Conservation (phyloP, 1,140 invertebrate genomes). For the Drosophila subobscura region DNA sequence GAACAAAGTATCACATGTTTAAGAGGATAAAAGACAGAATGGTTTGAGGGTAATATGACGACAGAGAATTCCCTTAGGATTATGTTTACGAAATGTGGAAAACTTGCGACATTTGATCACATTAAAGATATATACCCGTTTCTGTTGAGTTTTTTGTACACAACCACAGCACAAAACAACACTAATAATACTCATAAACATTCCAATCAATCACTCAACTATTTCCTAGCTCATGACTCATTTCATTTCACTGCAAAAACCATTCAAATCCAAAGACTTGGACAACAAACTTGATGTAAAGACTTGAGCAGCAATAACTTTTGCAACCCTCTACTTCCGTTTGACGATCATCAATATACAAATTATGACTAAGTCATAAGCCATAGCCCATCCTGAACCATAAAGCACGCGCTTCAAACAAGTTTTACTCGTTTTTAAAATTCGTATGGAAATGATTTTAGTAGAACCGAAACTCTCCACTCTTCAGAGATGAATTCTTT, state of each 20-base stretch:
- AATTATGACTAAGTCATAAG: slow-evolving; percentile 72
- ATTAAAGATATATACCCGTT: no score
- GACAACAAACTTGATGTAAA: slow-evolving; percentile 29
- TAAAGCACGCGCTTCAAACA: slow-evolving; percentile 66
- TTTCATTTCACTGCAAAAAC: neutral
- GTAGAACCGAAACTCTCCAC: slow-evolving; percentile 57
- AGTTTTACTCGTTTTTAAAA: slow-evolving; percentile 60
- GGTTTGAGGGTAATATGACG: no score
- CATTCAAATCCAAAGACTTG: slow-evolving; percentile 33
- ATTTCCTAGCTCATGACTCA: no score
- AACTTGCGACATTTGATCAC: no score
- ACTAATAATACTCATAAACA: no score
- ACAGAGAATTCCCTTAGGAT: no score
- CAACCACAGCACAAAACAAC: no score
- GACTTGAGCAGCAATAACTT: neutral
- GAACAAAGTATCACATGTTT: no score
- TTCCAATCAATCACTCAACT: no score
- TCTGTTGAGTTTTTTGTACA: no score
- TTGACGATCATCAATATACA: slow-evolving; percentile 54
- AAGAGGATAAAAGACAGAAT: no score
- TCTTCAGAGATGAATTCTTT: slow-evolving; percentile 35
- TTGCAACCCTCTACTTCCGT: slow-evolving; percentile 48
- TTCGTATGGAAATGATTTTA: slow-evolving; percentile 55
- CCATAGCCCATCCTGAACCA: slow-evolving; percentile 22
- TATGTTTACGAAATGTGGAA: no score